Evolutionary conservation across 2,113 vertebrate species (phyloP).

Genomic region (Dinomys branickii): DNA sequence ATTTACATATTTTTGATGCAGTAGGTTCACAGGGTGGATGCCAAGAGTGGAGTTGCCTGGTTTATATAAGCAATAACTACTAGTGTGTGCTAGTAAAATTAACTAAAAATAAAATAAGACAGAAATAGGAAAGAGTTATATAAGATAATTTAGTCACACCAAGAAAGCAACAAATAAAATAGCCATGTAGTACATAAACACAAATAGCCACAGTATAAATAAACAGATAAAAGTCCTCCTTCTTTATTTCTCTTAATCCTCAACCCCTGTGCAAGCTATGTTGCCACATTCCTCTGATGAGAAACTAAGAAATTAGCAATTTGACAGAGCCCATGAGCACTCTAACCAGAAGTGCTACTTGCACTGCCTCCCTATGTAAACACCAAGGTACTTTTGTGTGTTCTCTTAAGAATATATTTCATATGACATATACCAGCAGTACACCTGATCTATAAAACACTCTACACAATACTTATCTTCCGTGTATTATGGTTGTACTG

Average conservation of each 20-base stretch:
- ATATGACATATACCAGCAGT: not conserved
- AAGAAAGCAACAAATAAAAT: not conserved
- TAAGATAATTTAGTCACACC: not conserved
- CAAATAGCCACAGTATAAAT: not conserved
- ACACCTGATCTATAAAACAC: not conserved
- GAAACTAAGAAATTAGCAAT: not conserved
- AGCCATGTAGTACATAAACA: not conserved
- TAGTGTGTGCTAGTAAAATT: not conserved
- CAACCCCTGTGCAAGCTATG: not conserved
- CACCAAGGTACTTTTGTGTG: too few species aligned
- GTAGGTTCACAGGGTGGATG: not conserved
- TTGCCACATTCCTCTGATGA: not conserved
- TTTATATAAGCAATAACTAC: not conserved
- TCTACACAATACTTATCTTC: not conserved
- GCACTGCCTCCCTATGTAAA: not conserved
- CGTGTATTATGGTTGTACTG: not conserved
- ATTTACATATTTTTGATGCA: not conserved
- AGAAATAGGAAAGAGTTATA: not conserved
- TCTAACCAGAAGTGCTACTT: not conserved
- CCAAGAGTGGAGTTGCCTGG: not conserved
- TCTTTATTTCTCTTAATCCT: not conserved
- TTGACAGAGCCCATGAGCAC: too few species aligned
- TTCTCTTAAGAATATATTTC: not conserved
- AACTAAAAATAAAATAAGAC: not conserved
- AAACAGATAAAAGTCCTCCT: not conserved